These are phyloP conservation scores for Coregonus sp. DNA, from an alignment of 2,797 vertebrate species.

Conservation along the genomic window DNA sequence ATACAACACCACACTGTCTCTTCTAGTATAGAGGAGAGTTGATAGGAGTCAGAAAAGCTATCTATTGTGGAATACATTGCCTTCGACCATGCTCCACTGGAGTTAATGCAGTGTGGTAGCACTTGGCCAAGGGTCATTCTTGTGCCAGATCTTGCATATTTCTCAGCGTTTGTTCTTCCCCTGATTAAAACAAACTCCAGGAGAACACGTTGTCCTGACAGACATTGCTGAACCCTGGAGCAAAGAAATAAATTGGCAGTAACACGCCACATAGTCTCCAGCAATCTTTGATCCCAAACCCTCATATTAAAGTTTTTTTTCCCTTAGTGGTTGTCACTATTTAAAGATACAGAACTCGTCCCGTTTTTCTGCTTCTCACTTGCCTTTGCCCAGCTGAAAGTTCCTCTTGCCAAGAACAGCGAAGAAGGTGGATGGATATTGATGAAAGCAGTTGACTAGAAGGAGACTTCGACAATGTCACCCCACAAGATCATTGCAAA, in stretches of 20 bases:
- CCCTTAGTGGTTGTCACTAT: conserved; percentile 41
- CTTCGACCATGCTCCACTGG: no score
- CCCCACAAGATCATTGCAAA: neutral
- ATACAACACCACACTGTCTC: neutral
- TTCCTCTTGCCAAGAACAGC: neutral
- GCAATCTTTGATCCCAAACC: conserved; percentile 53
- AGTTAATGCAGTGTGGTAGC: no score
- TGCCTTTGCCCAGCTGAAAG: conserved; percentile 15
- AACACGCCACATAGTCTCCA: conserved; percentile 17
- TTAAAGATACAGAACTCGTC: neutral
- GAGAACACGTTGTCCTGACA: conserved; percentile 33
- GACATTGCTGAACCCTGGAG: conserved; percentile 20
- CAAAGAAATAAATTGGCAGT: conserved; percentile 38
- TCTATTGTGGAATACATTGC: no score
- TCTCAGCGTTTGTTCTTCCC: conserved; percentile 27
- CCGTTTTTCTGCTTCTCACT: conserved; percentile 18
- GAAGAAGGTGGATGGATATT: conserved; percentile 2
- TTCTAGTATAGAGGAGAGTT: no score
- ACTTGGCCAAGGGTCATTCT: no score
- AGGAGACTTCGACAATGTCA: neutral
- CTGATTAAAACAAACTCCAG: conserved; percentile 54
- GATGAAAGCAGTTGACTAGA: neutral
- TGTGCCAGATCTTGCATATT: no score
- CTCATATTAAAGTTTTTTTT: conserved; percentile 47
- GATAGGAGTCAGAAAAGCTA: no score